A percentile compares a stretch with the other conserved stretches of the same genome.
phyloP scores from a whole-genome alignment of 2,113 vertebrate species.

The Fulmarus glacialis region DNA sequence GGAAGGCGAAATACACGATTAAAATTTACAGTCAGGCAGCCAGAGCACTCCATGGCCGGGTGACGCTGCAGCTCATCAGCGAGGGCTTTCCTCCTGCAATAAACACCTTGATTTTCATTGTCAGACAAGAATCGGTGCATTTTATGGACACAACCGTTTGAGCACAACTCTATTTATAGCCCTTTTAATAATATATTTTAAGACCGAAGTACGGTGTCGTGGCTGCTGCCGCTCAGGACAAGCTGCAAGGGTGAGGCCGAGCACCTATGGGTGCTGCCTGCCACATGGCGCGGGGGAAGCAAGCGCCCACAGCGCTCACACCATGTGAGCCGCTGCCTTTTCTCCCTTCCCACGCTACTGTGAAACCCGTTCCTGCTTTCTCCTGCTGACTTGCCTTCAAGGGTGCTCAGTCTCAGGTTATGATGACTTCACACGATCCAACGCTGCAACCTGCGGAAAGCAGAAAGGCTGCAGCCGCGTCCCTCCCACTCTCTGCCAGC shows the following conservation, averaged over 20 bases:
- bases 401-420: not conserved
- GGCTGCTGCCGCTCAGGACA: rapidly evolving
- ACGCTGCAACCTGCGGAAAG: too few species aligned
- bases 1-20: rapidly evolving
- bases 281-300: rapidly evolving
- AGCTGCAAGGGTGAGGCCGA: not conserved
- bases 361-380: not conserved
- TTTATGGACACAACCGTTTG: rapidly evolving
- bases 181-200: not conserved
- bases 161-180: not conserved
- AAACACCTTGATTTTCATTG: not conserved
- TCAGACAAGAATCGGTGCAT: rapidly evolving
- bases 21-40: not conserved
- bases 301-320: too few species aligned
- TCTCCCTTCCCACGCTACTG: not conserved
- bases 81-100: not conserved
- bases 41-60: rapidly evolving
- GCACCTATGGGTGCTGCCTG: not conserved
- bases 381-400: rapidly evolving
- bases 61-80: rapidly evolving
- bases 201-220: rapidly evolving
- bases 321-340: rapidly evolving
- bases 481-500: not conserved
- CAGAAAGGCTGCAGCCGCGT: not conserved
- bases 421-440: rapidly evolving